phyloP scores from a whole-genome alignment of 1,140 invertebrate species.

The Riptortus pedestris region DNA sequence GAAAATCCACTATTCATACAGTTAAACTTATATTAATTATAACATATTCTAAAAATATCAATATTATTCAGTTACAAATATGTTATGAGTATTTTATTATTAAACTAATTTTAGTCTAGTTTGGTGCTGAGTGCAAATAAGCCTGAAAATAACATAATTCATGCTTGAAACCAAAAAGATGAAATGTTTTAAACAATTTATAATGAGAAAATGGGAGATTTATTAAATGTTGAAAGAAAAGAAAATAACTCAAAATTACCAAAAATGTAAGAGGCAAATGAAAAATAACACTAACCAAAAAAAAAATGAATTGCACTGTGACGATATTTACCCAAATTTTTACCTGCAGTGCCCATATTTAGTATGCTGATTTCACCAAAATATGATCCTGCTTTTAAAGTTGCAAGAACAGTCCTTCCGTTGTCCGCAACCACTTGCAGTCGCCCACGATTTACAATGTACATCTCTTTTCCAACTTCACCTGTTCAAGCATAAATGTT shows the following conservation, averaged over 20 bases:
- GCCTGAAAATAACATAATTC: neutral
- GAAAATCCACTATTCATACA: no score
- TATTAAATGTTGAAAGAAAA: no score
- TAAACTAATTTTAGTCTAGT: no score
- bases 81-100: no score
- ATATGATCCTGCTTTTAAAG: slow-evolving; percentile 92
- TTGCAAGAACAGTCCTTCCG: slow-evolving; percentile 91
- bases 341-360: slow-evolving; percentile 99
- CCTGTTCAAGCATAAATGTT: slow-evolving; percentile 47
- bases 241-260: no score
- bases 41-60: no score
- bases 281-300: no score
- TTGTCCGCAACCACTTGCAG: slow-evolving; percentile 95
- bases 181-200: neutral
- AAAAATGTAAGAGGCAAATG: no score
- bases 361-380: slow-evolving; percentile 99
- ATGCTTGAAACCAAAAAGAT: neutral
- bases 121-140: neutral
- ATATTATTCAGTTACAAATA: no score
- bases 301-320: no score
- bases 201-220: slow-evolving; percentile 19
- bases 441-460: slow-evolving; percentile 93
- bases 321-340: slow-evolving; percentile 86
- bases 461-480: slow-evolving; percentile 98
- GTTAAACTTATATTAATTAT: no score